Percentiles rank a stretch among this genome's conserved stretches.
Conservation (phyloP, 37 sponge, comb jelly and placozoan species). For the Bolinopsis microptera region DNA sequence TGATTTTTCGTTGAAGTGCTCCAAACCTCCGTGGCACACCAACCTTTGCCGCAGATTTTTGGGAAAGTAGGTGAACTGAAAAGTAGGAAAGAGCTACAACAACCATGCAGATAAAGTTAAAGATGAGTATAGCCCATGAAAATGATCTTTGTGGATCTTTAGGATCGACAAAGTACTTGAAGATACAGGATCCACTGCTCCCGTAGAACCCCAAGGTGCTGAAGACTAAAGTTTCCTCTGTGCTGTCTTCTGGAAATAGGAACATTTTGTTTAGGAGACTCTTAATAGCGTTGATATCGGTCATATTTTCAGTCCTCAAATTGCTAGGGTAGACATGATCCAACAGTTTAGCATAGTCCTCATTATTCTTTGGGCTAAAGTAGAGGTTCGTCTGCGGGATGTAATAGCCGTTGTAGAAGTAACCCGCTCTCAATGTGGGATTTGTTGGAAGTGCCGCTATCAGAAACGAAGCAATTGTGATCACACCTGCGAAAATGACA, state of each 20-base stretch:
- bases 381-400: neutral
- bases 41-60: neutral
- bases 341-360: neutral
- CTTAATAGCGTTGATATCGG: neutral
- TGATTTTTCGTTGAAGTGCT: slow-evolving; percentile 31
- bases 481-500: neutral
- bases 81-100: slow-evolving; percentile 21
- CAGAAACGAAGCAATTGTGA: neutral
- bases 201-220: slow-evolving; percentile 36
- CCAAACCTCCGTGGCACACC: slow-evolving; percentile 1
- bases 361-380: neutral
- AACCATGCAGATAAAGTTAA: slow-evolving; percentile 21
- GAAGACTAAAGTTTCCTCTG: neutral
- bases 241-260: neutral
- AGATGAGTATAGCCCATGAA: neutral
- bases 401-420: slow-evolving; percentile 58
- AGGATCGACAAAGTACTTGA: slow-evolving; percentile 48
- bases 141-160: slow-evolving; percentile 34
- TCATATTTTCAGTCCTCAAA: neutral
- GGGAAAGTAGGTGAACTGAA: slow-evolving; percentile 10
- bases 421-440: neutral
- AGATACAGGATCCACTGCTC: slow-evolving; percentile 61
- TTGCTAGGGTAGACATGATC: neutral
- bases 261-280: neutral
- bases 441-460: neutral